Evolutionary conservation across 1,140 invertebrate genomes (phyloP), one percentile per base, ranked within the genome.

Genomic region (Acromyrmex echinatior): DNA sequence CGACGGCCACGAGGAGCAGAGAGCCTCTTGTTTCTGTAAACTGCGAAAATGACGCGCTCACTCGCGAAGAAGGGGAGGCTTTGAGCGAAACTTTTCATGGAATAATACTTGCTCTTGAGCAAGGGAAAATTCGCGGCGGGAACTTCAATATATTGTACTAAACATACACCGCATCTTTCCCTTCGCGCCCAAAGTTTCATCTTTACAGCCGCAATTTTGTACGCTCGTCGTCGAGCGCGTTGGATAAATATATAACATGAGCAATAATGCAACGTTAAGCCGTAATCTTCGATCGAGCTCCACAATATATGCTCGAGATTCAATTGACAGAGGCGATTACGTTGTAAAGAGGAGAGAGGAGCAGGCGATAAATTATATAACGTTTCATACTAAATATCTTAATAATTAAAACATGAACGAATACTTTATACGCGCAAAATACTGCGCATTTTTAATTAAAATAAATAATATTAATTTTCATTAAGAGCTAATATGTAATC

Each of bases 81-180:
- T 31, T 62, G 39, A 16, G 49, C 14, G 5, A 84, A 62, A 76
- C 39, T 76, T 84, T 49, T 45, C 39, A 39, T 25, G 39, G 10
- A 84, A 76, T 76, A 84, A 84, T 62, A 84, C 70, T 21, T 21
- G 70, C 25, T 51, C 39, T 62, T n/a, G 70, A 76, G 31, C 71
- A 76, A 49, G 25, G 12, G 56, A 76, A 35, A 76, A 76, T 70
- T 76, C 56, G 28, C 39, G 49, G 25, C 39, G 18, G 56, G 0
- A 84, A 84, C 56, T 84, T 63, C 80, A 62, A 84, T 76, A 82
- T 62, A 70, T 70, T 70, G 66, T 49, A 82, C 68, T 74, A 84
- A 84, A 74, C 80, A 49, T 56, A 66, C 31, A 39, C 21, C 70
- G 80, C 80, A 49, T 35, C 28, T 28, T 76, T 62, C 18, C n/a